These are phyloP conservation scores for Euproctis similis DNA, from an alignment of 2,888 invertebrate genomes.

Conservation along the genomic window DNA sequence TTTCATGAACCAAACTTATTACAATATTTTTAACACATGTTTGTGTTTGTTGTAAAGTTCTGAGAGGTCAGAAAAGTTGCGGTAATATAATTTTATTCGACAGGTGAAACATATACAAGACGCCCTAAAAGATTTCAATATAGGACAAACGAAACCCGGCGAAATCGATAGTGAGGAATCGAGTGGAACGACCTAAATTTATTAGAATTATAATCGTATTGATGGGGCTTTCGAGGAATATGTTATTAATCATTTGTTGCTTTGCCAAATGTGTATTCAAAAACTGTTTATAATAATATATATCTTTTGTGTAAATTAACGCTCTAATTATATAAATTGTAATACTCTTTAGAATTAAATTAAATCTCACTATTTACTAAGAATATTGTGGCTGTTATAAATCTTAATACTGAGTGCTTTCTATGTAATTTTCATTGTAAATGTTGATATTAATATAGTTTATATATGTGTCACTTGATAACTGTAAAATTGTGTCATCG, in stretches of 20 bases:
- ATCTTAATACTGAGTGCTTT: constrained; percentile 15
- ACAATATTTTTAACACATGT: neutral
- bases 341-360: constrained; percentile 26
- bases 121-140: constrained; percentile 78
- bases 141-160: constrained; percentile 61
- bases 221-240: too few species aligned
- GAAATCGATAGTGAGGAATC: constrained; percentile 39
- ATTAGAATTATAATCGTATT: too few species aligned
- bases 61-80: constrained; percentile 6
- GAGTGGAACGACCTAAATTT: constrained; percentile 48
- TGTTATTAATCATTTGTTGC: too few species aligned
- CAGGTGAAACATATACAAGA: constrained; percentile 80
- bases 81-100: constrained; percentile 20
- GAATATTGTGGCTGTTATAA: constrained; percentile 12
- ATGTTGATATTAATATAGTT: constrained; percentile 3
- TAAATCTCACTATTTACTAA: constrained; percentile 12
- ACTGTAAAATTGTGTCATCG: too few species aligned
- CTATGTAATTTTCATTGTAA: constrained; percentile 11
- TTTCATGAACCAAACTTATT: constrained; percentile 1
- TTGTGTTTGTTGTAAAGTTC: too few species aligned
- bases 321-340: constrained; percentile 29
- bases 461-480: too few species aligned
- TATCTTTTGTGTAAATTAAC: constrained; percentile 36
- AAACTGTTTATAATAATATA: constrained; percentile 41
- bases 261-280: constrained; percentile 35